Conservation (phyloP, 2,888 invertebrate species). For the Apotomis betuletana region DNA sequence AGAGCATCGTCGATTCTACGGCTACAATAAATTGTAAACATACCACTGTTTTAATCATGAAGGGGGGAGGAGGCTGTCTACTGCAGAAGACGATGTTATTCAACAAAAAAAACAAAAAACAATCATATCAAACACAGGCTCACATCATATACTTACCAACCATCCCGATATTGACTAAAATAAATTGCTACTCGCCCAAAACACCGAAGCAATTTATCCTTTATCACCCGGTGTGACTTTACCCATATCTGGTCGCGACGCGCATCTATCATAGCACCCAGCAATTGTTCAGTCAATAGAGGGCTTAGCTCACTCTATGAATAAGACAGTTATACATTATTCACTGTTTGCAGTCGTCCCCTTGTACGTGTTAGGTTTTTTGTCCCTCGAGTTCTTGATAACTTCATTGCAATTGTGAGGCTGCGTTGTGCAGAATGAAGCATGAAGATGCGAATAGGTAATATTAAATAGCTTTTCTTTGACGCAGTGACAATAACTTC, state of each 20-base stretch:
- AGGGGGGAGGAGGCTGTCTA: too few relatives aligned
- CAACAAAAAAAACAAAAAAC: background rate
- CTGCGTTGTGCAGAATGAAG: constrained; percentile 56
- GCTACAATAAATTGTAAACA: too few relatives aligned
- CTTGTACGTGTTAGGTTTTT: constrained; percentile 72
- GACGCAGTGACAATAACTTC: background rate
- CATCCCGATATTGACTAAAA: background rate
- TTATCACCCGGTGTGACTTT: constrained; percentile 48
- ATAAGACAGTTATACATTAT: constrained; percentile 73
- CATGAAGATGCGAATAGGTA: constrained; percentile 33
- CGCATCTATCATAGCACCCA: constrained; percentile 71
- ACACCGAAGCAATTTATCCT: constrained; percentile 42
- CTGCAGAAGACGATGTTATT: background rate
- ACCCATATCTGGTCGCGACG: constrained; percentile 44
- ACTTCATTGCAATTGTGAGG: constrained; percentile 73
- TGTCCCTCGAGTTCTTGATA: constrained; percentile 75
- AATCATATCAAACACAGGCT: background rate
- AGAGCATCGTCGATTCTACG: too few relatives aligned
- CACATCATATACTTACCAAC: background rate
- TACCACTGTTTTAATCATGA: too few relatives aligned
- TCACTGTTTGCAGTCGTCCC: constrained; percentile 70
- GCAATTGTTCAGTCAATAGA: constrained; percentile 72
- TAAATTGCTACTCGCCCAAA: constrained; percentile 35
- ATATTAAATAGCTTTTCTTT: constrained; percentile 2
- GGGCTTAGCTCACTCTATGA: constrained; percentile 77